Base-by-base conservation (phyloP, 30 jellyfish, hydroid and myxozoan genomes). In the Turritopsis dohrnii region DNA sequence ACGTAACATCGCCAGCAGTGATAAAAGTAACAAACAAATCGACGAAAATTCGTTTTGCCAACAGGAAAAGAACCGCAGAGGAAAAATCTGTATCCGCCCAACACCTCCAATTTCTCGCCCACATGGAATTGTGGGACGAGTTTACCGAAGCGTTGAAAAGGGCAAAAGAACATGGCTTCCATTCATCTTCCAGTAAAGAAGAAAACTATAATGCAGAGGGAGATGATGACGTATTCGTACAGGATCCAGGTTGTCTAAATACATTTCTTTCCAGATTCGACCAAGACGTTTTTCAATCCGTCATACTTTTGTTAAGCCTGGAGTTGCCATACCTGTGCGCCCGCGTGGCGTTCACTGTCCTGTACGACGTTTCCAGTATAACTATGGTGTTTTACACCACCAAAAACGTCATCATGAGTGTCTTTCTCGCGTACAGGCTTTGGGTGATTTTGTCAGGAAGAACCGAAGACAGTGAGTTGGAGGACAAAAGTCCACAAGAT, bases 351-450 rank as follows among this genome's bases (percentile, higher is more conserved):
- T 74, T 74, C 65, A 74, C 83, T 0, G 60, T 74, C 65, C 20
- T 23, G 13, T 74, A 74, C 65, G n/a, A 74, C 83, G 83, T 74
- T 26, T 74, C 83, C 28, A 74, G 83, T n/a, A 74, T 29, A 74
- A 74, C 83, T 23, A 74, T 74, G 83, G 83, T 74, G 83, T 74
- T 74, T 23, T 74, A 74, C n/a, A 74, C 83, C 27, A 74, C 83
- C 0, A 74, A 74, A n/a, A 74, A 74, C 41, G 83, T 74, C 0
- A 29, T 74, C 74, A 74, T 74, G 83, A 74, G 18, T 30, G 31
- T 74, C 9, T 74, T 74, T 30, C 65, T 74, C 54, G 65, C 23
- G 53, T 74, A 74, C 83, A 25, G 83, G 27, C 60, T 74, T 1
- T 74, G 83, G 83, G 83, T 74, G 74, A 74, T 13, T 13, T 74